Conservation (phyloP, 1,140 invertebrate genomes). For the Drosophila nigrodunni region DNA sequence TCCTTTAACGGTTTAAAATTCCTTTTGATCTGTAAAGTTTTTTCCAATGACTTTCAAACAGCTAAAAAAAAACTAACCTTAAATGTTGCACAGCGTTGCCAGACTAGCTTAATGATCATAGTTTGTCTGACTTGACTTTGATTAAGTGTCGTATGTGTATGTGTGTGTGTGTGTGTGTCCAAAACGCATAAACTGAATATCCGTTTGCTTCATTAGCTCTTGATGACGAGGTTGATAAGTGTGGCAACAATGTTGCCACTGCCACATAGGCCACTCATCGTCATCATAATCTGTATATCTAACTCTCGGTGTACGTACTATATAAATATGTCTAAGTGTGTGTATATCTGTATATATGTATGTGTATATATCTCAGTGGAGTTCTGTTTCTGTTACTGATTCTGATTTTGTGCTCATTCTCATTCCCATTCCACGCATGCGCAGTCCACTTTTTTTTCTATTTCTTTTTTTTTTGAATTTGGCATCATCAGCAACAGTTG, state of each 20-base stretch:
- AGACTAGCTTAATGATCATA: neutral
- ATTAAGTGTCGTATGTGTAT: neutral
- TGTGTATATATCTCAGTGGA: constrained; percentile 16
- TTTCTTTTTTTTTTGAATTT: constrained; percentile 56
- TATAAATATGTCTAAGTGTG: neutral
- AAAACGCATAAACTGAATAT: constrained; percentile 19
- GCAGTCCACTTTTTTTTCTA: constrained; percentile 57
- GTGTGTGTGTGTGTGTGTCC: neutral
- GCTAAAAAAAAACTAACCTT: neutral
- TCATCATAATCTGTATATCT: constrained; percentile 28
- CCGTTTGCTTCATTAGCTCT: constrained; percentile 68
- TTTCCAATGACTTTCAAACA: too few species aligned
- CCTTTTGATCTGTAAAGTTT: too few species aligned
- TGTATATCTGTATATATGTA: neutral
- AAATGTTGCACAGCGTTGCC: constrained; percentile 6
- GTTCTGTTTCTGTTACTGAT: neutral
- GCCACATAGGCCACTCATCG: constrained; percentile 29
- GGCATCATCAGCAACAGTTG: constrained; percentile 63
- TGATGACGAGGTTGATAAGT: constrained; percentile 46
- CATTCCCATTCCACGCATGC: constrained; percentile 77
- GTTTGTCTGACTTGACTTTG: constrained; percentile 5
- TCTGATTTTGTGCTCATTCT: constrained; percentile 62
- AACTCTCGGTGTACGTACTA: neutral
- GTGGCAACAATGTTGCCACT: constrained; percentile 47
- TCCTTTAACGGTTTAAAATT: too few species aligned